Evolutionary conservation across 1,140 invertebrate species (phyloP).

Genomic region (Vanessa atalanta): DNA sequence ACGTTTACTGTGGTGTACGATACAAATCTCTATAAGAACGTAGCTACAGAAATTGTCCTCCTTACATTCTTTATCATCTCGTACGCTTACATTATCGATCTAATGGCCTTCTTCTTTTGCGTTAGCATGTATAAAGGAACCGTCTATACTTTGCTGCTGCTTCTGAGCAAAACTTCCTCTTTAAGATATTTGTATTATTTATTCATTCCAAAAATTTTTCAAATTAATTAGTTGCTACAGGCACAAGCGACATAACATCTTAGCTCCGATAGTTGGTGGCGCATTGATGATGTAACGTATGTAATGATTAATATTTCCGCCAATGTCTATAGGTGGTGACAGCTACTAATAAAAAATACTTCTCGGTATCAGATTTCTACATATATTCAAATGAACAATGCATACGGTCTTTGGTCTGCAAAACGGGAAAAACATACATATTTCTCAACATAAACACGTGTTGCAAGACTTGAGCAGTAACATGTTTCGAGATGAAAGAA

Average conservation of each 20-base stretch:
- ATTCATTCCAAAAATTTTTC: too few relatives aligned
- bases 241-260: too few relatives aligned
- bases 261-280: too few relatives aligned
- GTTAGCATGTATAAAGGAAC: too few relatives aligned
- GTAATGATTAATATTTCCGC: too few relatives aligned
- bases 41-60: background rate
- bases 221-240: too few relatives aligned
- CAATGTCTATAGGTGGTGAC: too few relatives aligned
- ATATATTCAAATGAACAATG: background rate
- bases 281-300: too few relatives aligned
- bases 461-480: constrained; percentile 17
- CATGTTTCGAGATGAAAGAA: constrained; percentile 33
- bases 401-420: background rate
- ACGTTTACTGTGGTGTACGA: constrained; percentile 6
- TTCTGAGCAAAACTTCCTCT: background rate
- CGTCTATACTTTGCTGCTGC: too few relatives aligned
- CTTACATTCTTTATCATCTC: background rate
- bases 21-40: background rate
- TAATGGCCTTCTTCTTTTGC: too few relatives aligned
- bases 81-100: background rate
- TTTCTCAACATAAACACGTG: constrained; percentile 18
- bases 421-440: constrained; percentile 1
- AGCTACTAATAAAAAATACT: too few relatives aligned
- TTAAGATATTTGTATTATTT: background rate
- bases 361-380: background rate